Conservation (phyloP, 2,888 invertebrate genomes). For the Orthonevra nobilis region DNA sequence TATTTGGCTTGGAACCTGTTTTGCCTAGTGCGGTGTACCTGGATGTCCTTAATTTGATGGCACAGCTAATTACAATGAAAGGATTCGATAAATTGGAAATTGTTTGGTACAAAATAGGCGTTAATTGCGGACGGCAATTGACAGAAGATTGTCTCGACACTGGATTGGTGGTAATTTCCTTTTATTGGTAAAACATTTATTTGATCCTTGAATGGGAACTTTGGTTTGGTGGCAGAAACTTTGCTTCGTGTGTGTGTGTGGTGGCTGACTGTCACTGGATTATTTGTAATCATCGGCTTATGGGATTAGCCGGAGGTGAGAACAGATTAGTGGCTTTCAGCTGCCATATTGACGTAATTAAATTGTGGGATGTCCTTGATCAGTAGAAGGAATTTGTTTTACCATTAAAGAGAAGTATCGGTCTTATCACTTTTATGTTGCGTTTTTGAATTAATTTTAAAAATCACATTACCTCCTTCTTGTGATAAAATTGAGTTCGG, state of each 20-base stretch:
- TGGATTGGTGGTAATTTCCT: background rate
- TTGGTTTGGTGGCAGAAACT: slow-evolving; percentile 14
- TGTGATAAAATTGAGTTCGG: too few species aligned
- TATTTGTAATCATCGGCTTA: slow-evolving; percentile 54
- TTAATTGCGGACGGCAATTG: slow-evolving; percentile 61
- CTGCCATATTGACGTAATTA: too few species aligned
- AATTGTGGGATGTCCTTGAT: slow-evolving; percentile 23
- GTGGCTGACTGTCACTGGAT: slow-evolving; percentile 14
- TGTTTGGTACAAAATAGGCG: slow-evolving; percentile 64
- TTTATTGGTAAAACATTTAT: slow-evolving; percentile 42
- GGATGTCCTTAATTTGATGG: slow-evolving; percentile 48
- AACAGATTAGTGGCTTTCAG: slow-evolving; percentile 18
- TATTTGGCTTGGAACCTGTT: background rate
- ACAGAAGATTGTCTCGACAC: slow-evolving; percentile 21
- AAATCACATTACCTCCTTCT: too few species aligned
- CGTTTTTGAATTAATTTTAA: too few species aligned
- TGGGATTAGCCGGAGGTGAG: slow-evolving; percentile 24
- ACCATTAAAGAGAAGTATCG: too few species aligned
- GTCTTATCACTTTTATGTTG: too few species aligned
- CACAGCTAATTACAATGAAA: slow-evolving; percentile 69
- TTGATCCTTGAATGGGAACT: slow-evolving; percentile 54
- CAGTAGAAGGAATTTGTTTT: too few species aligned
- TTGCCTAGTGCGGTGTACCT: too few species aligned
- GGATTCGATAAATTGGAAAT: slow-evolving; percentile 69
- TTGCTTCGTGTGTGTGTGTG: slow-evolving; percentile 12